Percentiles rank a stretch among this genome's conserved stretches.
Evolutionary conservation across 2,888 invertebrate species (phyloP).

Genomic region (Catonia carolina): DNA sequence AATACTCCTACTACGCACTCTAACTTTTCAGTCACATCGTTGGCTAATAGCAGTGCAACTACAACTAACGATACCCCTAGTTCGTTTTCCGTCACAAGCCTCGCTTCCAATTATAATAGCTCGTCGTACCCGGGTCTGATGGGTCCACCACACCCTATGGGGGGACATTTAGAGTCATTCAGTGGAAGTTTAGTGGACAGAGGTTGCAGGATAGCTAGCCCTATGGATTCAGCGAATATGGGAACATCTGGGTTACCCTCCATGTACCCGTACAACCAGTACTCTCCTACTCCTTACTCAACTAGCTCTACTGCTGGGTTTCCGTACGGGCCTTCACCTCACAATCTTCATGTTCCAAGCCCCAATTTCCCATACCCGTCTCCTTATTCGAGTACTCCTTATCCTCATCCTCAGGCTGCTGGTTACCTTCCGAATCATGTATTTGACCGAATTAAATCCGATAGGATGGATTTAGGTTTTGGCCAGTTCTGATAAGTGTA

Average conservation of each 20-base stretch:
- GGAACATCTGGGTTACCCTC: conserved; percentile 33
- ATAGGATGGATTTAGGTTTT: conserved; percentile 47
- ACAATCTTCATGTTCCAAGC: conserved; percentile 59
- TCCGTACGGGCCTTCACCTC: conserved; percentile 46
- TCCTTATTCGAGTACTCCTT: conserved; percentile 41
- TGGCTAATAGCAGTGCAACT: conserved; percentile 39
- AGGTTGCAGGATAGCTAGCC: conserved; percentile 30
- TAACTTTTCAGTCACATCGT: conserved; percentile 41
- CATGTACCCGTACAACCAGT: conserved; percentile 41
- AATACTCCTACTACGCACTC: conserved; percentile 32
- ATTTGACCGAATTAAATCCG: conserved; percentile 48
- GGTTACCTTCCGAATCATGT: conserved; percentile 44
- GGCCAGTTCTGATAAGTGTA: conserved; percentile 45
- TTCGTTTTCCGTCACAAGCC: conserved; percentile 45
- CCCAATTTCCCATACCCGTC: conserved; percentile 59
- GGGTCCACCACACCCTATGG: conserved; percentile 41
- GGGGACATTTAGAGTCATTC: conserved; percentile 29
- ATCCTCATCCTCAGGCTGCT: conserved; percentile 39
- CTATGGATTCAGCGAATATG: conserved; percentile 31
- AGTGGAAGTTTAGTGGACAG: conserved; percentile 29
- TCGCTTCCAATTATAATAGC: conserved; percentile 41
- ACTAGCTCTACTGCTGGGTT: conserved; percentile 27
- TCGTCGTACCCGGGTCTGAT: conserved; percentile 44
- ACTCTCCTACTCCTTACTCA: conserved; percentile 33
- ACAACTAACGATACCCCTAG: conserved; percentile 34